Evolutionary conservation across 2,797 vertebrate species (phyloP), one percentile per base, ranked within the genome.

Genomic region (Lutjanus campechanus): DNA sequence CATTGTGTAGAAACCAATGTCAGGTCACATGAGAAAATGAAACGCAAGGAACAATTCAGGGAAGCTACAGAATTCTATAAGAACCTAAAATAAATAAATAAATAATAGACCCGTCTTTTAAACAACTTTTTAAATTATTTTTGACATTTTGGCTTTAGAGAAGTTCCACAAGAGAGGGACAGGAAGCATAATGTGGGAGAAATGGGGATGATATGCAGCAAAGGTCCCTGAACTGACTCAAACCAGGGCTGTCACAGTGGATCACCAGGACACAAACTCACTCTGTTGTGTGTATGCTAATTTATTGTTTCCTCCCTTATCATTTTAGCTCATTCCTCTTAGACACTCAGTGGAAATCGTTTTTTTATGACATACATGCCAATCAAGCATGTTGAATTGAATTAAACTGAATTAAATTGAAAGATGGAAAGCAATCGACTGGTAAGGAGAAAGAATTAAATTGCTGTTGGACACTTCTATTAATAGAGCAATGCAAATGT

Each of bases 401-500:
- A 81, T 80, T 54, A 68, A 84, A 77, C 63, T 54, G 53, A 72
- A 50, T 79, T 74, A 69, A 84, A 79, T 8, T 29, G 13, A 73
- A 49, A 54, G 61, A 70, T 58, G 22, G 53, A 74, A 83, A 43
- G 53, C 59, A 81, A 71, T 50, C 73, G 63, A 79, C 71, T 74
- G 58, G 47, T 77, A 71, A 82, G 56, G 58, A 62, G 54, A 62
- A 55, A 83, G 25, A 85, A 91, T 92, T 84, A 69, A 92, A 94
- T 81, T 72, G 83, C 86, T 91, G 86, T 92, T 77, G 81, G 90
- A 90, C 80, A 93, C 84, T 85, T 91, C 82, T 89, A 81, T 89
- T 93, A 92, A 93, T 85, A 93, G 79, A 83, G 82, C 66, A 82
- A 89, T 90, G 88, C 88, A 92, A 93, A 95, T 92, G 90, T 91